These are phyloP conservation scores for Periparus ater DNA, from an alignment of 2,797 vertebrate species.

Conservation along the genomic window DNA sequence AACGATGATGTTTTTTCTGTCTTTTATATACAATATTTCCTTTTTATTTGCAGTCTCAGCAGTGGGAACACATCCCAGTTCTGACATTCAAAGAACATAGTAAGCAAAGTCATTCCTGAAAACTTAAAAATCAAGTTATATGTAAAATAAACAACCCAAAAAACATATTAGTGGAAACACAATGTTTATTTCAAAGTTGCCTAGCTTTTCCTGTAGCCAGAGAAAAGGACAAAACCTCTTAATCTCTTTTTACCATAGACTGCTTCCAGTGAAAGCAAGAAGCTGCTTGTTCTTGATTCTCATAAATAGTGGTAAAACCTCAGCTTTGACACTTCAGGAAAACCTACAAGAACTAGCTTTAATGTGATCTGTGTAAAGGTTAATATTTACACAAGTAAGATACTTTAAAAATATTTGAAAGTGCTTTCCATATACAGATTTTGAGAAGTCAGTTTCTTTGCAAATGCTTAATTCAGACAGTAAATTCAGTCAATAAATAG, in stretches of 20 bases:
- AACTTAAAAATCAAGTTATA: neutral
- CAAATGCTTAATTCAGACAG: neutral
- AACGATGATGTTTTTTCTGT: neutral
- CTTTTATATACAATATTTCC: neutral
- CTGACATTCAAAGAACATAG: neutral
- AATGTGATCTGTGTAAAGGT: neutral
- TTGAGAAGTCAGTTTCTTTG: neutral
- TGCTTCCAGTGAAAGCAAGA: neutral
- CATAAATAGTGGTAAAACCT: neutral
- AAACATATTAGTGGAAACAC: neutral
- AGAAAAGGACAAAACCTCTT: neutral
- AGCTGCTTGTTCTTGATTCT: neutral
- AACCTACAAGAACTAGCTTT: neutral
- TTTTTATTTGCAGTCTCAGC: neutral
- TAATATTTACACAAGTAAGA: constrained; percentile 4
- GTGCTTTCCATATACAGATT: neutral
- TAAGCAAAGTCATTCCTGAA: neutral
- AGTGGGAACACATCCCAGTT: neutral
- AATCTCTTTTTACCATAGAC: neutral
- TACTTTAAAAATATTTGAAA: neutral
- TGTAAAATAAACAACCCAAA: neutral
- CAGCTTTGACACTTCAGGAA: neutral
- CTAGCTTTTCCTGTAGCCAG: neutral
- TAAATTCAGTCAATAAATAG: neutral
- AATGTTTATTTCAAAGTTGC: neutral